Evolutionary conservation across 2,888 invertebrate genomes (phyloP).

Genomic region (Diadegma fenestrale): DNA sequence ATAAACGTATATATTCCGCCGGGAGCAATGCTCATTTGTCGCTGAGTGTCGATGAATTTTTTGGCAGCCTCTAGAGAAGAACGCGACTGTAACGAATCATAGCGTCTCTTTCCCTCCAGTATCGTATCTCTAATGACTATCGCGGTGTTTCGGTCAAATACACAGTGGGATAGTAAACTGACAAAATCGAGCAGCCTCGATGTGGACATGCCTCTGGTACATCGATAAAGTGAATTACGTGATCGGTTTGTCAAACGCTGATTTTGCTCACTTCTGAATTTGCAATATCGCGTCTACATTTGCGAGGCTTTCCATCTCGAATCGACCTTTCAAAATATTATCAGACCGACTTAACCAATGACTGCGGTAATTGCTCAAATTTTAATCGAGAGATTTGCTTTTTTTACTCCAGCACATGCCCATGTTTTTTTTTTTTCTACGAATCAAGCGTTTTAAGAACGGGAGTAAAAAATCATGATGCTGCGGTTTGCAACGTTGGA

Average conservation of each 20-base stretch:
- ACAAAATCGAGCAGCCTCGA: conserved; percentile 38
- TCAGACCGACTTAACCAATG: too few relatives aligned
- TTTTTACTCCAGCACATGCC: too few relatives aligned
- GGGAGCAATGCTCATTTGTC: conserved; percentile 6
- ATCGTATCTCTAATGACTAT: conserved; percentile 50
- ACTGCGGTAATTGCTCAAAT: background rate
- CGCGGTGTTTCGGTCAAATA: conserved; percentile 32
- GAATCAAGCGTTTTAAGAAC: too few relatives aligned
- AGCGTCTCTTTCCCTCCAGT: background rate
- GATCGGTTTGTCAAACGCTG: conserved; percentile 60
- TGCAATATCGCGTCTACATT: background rate
- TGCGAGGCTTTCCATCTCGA: conserved; percentile 1
- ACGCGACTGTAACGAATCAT: conserved; percentile 11
- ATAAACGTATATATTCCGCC: background rate
- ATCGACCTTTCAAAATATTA: background rate
- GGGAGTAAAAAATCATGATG: too few relatives aligned
- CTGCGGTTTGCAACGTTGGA: too few relatives aligned
- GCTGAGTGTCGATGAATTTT: conserved; percentile 22
- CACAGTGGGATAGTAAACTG: conserved; percentile 25
- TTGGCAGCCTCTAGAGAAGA: background rate
- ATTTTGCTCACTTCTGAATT: conserved; percentile 23
- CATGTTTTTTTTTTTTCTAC: too few relatives aligned
- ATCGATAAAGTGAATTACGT: conserved; percentile 61
- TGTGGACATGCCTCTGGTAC: conserved; percentile 20
- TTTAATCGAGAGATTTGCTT: background rate